Evolutionary conservation across 2,888 invertebrate genomes (phyloP), one percentile per base, ranked within the genome.

Genomic region (Polylopha cassiicola): DNA sequence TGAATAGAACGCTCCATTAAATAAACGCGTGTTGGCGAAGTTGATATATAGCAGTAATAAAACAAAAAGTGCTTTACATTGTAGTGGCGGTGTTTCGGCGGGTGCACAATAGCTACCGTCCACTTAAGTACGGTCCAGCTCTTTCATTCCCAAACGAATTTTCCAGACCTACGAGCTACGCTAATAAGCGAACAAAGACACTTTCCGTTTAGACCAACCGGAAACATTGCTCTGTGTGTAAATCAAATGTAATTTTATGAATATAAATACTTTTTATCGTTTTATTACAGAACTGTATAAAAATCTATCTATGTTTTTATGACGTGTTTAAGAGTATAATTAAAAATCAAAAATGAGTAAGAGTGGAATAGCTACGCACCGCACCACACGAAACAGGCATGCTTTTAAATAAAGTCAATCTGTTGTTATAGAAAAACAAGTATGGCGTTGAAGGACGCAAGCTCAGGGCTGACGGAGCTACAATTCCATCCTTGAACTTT

Each of bases 181-280:
- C 74, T 71, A 72, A 74, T 73, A 67, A 58, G 65, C 74, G 76
- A 73, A 82, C 80, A 80, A 79, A 76, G 73, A 74, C 70, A 66
- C 73, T 72, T 73, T 69, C 74, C 71, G 67, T 71, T 70, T 48
- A 51, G 55, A 59, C 49, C 61, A 61, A 54, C 64, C 68, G 73
- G 75, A 77, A 76, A 73, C 43, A 38, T 46, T 43, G 38, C 20
- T 13, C 21, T 15, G 6, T 13, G 13, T 23, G 27, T 18, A 5
- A 7, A 18, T 18, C 4, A 18, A 18, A 7, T 18, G 18, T 39
- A 10, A 27, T 39, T 39, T 21, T 22, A 26, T 5, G 18, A 5
- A 18, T n/a, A n/a, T n/a, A n/a, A n/a, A n/a, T n/a, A n/a, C n/a
- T n/a, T n/a, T n/a, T n/a, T n/a, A n/a, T n/a, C n/a, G n/a, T n/a